Evolutionary conservation across 1,140 invertebrate species (phyloP), one percentile per base, ranked within the genome.

Genomic region (Plutomurus gul): DNA sequence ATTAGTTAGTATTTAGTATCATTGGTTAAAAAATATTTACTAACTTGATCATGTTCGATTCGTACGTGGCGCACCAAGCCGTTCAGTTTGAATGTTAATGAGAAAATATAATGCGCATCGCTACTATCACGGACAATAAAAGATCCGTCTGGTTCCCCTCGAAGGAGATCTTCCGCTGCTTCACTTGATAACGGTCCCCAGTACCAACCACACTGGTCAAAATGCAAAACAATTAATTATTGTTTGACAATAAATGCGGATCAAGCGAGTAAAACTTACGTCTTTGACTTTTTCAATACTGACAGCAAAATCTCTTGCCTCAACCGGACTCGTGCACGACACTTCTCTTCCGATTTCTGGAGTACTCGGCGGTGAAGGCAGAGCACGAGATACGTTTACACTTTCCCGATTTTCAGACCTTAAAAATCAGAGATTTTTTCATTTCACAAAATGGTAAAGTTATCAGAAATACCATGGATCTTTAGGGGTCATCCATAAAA

Each of bases 41-140:
- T 88, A 89, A 97, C 96, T 96, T 98, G 96, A 89, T 97, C 94
- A 87, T 98, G 96, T 88, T 98, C 96, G 85, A 99, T 99, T 84
- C 97, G 91, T 51, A 97, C 96, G 87, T 99, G 96, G 81, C 96
- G 90, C 75, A 98, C 93, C 84, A 93, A 92, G 84, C 93, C 93
- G 88, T 97, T 96, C 76, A 97, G 89, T 88, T 96, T 97, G 88
- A 98, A 98, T 40, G 96, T 97, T 60, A 99, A 88, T 75, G 96
- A 97, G 87, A 99, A 97, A 84, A 99, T 97, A 87, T 99, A 98
- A 88, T 96, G 94, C 87, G 97, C 94, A 87, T 98, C 96, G 82
- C 95, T 97, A 85, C 95, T 97, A 86, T 99, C 97, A 80, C 96
- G 90, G n/a, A 98, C 95, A 76, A 98, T 95, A 85, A 99, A 98